These are phyloP conservation scores for Penaeus chinensis DNA, from an alignment of 1,140 invertebrate genomes.

Conservation along the genomic window DNA sequence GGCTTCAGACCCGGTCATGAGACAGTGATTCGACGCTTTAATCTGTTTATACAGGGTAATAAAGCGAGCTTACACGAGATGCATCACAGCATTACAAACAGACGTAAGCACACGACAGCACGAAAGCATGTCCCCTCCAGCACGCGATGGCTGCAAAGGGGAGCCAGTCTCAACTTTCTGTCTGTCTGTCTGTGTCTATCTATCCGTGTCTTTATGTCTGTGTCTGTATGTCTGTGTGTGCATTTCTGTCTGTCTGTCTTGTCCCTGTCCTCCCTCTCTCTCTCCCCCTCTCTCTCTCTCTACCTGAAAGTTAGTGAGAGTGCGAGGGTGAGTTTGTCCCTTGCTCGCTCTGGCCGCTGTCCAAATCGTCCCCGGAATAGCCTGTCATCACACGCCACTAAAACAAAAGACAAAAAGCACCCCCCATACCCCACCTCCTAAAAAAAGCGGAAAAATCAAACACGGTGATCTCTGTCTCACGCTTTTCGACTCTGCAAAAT, in stretches of 20 bases:
- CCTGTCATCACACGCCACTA: slow-evolving; percentile 14
- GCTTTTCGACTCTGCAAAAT: no score
- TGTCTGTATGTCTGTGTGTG: background rate
- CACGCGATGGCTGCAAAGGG: background rate
- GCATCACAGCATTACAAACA: slow-evolving; percentile 27
- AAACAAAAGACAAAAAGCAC: background rate
- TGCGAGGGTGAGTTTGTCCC: slow-evolving; percentile 3
- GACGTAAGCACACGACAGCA: slow-evolving; percentile 25
- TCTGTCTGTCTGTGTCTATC: background rate
- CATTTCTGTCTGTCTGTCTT: slow-evolving; percentile 18
- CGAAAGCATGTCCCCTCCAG: background rate
- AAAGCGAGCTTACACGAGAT: slow-evolving; percentile 29
- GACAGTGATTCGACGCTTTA: slow-evolving; percentile 25
- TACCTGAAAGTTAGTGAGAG: background rate
- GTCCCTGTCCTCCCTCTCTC: background rate
- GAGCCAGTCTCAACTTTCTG: background rate
- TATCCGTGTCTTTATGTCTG: background rate
- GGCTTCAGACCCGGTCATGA: slow-evolving; percentile 6
- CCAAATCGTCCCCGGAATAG: background rate
- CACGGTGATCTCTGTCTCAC: no score
- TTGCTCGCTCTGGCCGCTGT: slow-evolving; percentile 6
- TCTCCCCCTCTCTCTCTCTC: slow-evolving; percentile 32
- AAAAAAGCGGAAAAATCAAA: background rate
- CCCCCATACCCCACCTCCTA: background rate
- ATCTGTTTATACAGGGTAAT: slow-evolving; percentile 24